Evolutionary conservation across 1,140 invertebrate species (phyloP).

Genomic region (Nasonia giraulti): DNA sequence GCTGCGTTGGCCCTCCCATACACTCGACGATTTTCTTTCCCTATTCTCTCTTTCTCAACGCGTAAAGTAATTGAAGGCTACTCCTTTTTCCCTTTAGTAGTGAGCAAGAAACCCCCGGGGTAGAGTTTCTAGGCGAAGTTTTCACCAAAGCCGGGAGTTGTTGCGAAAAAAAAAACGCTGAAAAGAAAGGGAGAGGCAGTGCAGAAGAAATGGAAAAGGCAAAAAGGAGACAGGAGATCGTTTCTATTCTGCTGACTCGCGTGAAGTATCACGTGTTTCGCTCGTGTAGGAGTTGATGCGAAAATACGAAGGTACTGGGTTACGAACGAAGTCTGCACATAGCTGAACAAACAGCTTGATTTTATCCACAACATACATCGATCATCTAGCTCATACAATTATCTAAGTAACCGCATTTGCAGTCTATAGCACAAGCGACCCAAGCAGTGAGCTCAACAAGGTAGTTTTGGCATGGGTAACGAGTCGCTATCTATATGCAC

Average conservation of each 20-base stretch:
- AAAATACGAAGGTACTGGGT: neutral
- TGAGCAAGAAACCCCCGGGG: conserved; percentile 10
- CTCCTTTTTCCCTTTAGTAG: conserved; percentile 29
- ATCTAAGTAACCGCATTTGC: too few species aligned
- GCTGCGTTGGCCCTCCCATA: neutral
- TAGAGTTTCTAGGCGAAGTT: conserved; percentile 27
- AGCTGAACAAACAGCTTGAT: too few species aligned
- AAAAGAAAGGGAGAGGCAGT: neutral
- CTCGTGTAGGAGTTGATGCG: neutral
- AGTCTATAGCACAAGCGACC: too few species aligned
- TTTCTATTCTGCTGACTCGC: neutral
- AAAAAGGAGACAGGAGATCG: conserved; percentile 6
- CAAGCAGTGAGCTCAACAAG: too few species aligned
- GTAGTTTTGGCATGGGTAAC: too few species aligned
- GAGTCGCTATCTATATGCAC: too few species aligned
- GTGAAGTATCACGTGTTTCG: neutral
- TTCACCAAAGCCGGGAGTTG: conserved; percentile 27
- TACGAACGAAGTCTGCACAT: too few species aligned
- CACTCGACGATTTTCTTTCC: conserved; percentile 13
- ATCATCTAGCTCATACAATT: too few species aligned
- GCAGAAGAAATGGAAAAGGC: neutral
- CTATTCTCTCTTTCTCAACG: neutral
- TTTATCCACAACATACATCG: neutral
- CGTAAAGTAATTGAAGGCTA: conserved; percentile 34
- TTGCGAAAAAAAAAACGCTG: neutral